Evolutionary conservation across 2,113 vertebrate species (phyloP).

Genomic region (Labeo catla): DNA sequence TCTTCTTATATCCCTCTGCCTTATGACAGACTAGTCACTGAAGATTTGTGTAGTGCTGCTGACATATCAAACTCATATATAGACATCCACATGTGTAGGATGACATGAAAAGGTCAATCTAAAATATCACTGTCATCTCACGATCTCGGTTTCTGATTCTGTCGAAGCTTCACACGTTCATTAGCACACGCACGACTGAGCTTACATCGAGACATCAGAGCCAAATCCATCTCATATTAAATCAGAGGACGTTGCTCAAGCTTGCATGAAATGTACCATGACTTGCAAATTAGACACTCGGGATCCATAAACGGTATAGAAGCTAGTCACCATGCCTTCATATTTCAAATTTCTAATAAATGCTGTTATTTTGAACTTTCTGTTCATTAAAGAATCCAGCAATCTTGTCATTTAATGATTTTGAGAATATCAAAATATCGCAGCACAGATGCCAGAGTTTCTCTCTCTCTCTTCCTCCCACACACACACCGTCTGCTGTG

Average conservation of each 20-base stretch:
- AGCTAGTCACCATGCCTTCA: neutral
- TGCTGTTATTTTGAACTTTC: neutral
- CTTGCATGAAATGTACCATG: conserved; percentile 33
- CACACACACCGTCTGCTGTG: neutral
- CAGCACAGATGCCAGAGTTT: neutral
- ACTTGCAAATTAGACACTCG: conserved; percentile 37
- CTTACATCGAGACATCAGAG: conserved; percentile 30
- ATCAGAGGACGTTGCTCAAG: conserved; percentile 11
- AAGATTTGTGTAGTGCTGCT: conserved; percentile 11
- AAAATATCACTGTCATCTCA: conserved; percentile 19
- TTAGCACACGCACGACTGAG: conserved; percentile 28
- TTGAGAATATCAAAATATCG: neutral
- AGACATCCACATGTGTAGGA: neutral
- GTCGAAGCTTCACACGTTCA: neutral
- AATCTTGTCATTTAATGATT: neutral
- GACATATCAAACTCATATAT: conserved; percentile 34
- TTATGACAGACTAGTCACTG: conserved; percentile 4
- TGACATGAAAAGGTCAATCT: conserved; percentile 21
- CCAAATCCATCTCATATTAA: neutral
- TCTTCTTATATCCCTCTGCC: neutral
- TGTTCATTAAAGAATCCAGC: neutral
- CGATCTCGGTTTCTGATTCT: neutral
- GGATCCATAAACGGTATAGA: neutral
- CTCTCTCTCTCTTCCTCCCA: neutral
- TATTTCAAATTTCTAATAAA: neutral